Evolutionary conservation across 2,797 vertebrate genomes (phyloP).

Genomic region (Trematocara caparti): DNA sequence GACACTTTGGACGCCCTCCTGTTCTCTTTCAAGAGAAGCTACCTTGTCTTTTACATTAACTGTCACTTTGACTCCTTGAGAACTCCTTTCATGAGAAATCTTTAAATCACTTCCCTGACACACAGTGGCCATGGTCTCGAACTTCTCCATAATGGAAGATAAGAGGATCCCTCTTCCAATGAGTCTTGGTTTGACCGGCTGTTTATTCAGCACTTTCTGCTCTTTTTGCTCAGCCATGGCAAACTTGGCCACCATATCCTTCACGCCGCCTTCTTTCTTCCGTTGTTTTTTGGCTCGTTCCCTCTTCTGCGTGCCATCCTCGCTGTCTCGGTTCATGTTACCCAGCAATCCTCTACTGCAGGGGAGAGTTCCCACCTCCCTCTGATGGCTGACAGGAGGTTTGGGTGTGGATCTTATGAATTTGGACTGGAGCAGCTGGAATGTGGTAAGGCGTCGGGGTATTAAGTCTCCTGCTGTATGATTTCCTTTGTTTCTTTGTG

Average conservation of each 20-base stretch:
- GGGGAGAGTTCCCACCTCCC: conserved; percentile 83
- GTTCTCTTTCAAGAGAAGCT: conserved; percentile 20
- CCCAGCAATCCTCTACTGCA: conserved; percentile 5
- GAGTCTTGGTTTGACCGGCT: conserved; percentile 46
- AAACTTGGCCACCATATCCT: conserved; percentile 83
- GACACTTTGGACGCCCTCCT: not conserved
- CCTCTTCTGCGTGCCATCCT: conserved; percentile 5
- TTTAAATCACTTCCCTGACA: conserved; percentile 60
- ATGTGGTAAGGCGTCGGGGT: conserved; percentile 74
- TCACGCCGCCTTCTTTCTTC: conserved; percentile 74
- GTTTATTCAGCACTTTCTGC: conserved; percentile 22
- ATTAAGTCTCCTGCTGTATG: conserved; percentile 3
- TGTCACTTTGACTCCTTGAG: conserved; percentile 1
- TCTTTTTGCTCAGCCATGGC: conserved; percentile 78
- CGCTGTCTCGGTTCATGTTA: conserved; percentile 1
- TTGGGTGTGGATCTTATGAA: conserved; percentile 82
- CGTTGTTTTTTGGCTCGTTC: conserved; percentile 36
- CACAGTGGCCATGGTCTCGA: conserved; percentile 77
- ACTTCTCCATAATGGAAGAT: conserved; percentile 78
- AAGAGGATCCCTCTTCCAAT: conserved; percentile 67
- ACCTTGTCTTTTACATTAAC: conserved; percentile 27
- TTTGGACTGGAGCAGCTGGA: conserved; percentile 88
- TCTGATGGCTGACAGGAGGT: conserved; percentile 73
- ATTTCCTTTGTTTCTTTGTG: conserved; percentile 11
- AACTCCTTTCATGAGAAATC: conserved; percentile 14